phyloP scores from a whole-genome alignment of 2,888 invertebrate species.

The Tetramorium bicarinatum region DNA sequence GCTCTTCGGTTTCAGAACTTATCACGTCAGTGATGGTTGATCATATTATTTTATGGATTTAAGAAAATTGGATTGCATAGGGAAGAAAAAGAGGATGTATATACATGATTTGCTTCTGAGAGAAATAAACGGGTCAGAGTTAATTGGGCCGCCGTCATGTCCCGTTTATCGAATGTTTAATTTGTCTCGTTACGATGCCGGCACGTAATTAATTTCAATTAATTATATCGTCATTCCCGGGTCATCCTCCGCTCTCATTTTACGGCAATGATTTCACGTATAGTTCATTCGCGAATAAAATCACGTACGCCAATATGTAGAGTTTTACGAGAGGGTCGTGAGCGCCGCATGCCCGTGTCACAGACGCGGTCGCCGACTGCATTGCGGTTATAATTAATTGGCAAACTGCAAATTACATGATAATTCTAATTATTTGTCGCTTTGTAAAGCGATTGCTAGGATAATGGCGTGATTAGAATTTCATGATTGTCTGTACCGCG shows the following conservation, averaged over 20 bases:
- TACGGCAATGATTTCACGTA: conserved; percentile 57
- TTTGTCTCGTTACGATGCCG: conserved; percentile 77
- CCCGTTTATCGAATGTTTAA: conserved; percentile 81
- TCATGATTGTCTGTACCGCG: conserved; percentile 47
- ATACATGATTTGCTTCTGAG: conserved; percentile 35
- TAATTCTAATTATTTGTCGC: conserved; percentile 57
- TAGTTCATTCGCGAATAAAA: conserved; percentile 51
- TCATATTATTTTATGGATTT: conserved; percentile 55
- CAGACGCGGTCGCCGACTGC: conserved; percentile 28
- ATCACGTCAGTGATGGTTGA: conserved; percentile 7
- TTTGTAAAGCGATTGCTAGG: conserved; percentile 55
- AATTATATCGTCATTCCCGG: conserved; percentile 69
- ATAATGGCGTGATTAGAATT: conserved; percentile 53
- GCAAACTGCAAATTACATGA: conserved; percentile 57
- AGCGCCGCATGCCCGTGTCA: conserved; percentile 1
- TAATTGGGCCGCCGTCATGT: conserved; percentile 77
- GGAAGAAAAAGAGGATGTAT: conserved; percentile 37
- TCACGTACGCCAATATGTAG: conserved; percentile 52
- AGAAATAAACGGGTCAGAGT: conserved; percentile 67
- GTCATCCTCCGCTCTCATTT: conserved; percentile 50
- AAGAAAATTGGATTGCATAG: conserved; percentile 68
- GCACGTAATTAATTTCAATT: conserved; percentile 79
- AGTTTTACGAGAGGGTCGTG: conserved; percentile 40
- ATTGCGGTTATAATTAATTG: conserved; percentile 56
- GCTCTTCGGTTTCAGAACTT: not conserved